These are phyloP conservation scores for Tetrax tetrax DNA, from an alignment of 2,113 vertebrate genomes.

Conservation along the genomic window DNA sequence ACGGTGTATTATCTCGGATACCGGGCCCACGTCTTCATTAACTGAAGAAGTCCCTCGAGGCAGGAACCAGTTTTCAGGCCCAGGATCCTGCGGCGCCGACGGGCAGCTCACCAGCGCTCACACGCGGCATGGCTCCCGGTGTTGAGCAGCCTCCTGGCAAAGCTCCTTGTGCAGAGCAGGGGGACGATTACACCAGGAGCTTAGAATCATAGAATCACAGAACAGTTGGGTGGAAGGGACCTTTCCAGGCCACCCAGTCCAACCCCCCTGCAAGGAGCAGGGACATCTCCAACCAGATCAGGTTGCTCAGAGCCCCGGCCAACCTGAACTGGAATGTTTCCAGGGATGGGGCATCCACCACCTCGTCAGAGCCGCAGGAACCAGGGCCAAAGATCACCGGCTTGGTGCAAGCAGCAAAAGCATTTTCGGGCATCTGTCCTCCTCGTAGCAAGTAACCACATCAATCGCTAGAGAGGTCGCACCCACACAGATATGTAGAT, in stretches of 20 bases:
- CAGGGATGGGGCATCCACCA: no score
- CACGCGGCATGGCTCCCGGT: fast-evolving
- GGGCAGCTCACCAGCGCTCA: not conserved
- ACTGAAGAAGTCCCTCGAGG: not conserved
- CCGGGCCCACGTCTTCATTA: not conserved
- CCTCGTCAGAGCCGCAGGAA: not conserved
- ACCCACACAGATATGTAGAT: fast-evolving
- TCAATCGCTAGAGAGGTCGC: fast-evolving
- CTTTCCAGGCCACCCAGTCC: no score
- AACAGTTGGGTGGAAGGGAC: no score
- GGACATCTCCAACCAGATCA: no score
- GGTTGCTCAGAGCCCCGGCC: no score
- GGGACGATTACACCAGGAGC: fast-evolving
- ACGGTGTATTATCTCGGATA: not conserved
- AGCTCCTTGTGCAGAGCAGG: not conserved
- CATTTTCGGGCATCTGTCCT: fast-evolving
- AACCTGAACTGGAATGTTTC: no score
- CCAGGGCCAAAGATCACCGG: not conserved
- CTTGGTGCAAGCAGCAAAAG: not conserved
- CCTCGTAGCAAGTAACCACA: fast-evolving
- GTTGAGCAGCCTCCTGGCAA: not conserved
- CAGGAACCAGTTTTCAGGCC: not conserved
- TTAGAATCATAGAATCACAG: no score
- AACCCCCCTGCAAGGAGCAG: no score
- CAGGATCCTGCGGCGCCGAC: fast-evolving